Base-by-base conservation (phyloP, 2,888 invertebrate genomes). In the Thymelicus lineola region DNA sequence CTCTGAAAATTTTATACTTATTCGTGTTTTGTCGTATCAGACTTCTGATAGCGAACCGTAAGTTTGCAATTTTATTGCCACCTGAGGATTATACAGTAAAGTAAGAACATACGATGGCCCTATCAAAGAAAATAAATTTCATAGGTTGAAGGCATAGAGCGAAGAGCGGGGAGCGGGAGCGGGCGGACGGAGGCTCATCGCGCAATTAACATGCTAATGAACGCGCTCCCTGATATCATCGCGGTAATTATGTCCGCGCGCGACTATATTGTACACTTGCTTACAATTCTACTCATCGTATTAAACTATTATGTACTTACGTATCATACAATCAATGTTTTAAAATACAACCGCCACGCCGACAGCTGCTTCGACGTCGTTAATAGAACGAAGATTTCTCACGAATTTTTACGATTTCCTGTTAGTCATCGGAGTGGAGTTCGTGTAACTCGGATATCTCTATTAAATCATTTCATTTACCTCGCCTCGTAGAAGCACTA, bases 121-220 rank as follows among this genome's bases (percentile, higher is more conserved):
- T 79, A 82, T 82, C 78, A 78, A 80, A 80, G 79, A 79, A 78
- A 77, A 81, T 80, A 82, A 80, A 80, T 82, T 81, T 73, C 76
- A 80, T 74, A 79, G 75, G 79, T 79, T 74, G 75, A 74, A 77
- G 72, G 73, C 71, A 74, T 63, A 61, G 74, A 73, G 73, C 67
- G 75, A 72, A 72, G 72, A 75, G 73, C 71, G 73, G 73, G 77
- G 77, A 67, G 78, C 75, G 76, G 82, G 80, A 83, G 80, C 80
- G 73, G 72, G 77, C 71, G 77, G 68, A 78, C 75, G 76, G 82
- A 80, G 84, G 80, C 80, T 84, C 86, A 81, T 82, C 85, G 86
- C 81, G 87, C 90, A 91, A 92, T 93, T 92, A 91, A 89, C 89
- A 93, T 93, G 91, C 88, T 91, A 93, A 93, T 93, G 89, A 90